Percentiles rank a stretch among this genome's conserved stretches.
Conservation (phyloP, 1,140 invertebrate species). For the Varroa destructor region DNA sequence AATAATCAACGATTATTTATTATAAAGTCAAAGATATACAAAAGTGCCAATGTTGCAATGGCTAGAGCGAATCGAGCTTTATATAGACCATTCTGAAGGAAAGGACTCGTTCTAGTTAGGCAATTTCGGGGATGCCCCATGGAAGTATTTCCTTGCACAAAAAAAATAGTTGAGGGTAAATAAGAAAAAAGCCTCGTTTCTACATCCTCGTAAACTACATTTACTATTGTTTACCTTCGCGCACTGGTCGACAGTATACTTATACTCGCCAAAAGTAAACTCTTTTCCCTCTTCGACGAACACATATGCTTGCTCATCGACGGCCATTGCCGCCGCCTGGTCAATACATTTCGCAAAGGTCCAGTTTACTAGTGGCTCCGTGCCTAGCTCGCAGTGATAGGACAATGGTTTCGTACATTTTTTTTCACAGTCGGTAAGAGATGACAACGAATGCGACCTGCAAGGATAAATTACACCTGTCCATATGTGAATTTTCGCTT, state of each 20-base stretch:
- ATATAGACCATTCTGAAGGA: too few species aligned
- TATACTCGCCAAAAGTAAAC: not conserved
- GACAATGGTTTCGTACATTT: not conserved
- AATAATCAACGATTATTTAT: too few species aligned
- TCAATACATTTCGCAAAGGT: not conserved
- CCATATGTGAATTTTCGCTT: too few species aligned
- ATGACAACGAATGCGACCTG: not conserved
- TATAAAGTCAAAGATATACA: too few species aligned
- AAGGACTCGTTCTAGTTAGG: too few species aligned
- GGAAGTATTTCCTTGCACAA: too few species aligned
- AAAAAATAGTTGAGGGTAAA: too few species aligned
- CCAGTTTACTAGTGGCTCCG: not conserved
- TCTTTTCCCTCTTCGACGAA: not conserved
- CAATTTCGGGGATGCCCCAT: too few species aligned
- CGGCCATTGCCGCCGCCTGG: not conserved
- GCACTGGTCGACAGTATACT: not conserved
- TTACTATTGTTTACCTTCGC: not conserved
- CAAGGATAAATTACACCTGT: not conserved
- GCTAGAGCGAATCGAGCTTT: too few species aligned
- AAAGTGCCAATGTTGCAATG: too few species aligned
- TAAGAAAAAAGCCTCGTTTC: too few species aligned
- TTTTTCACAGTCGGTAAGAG: not conserved
- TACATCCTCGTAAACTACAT: too few species aligned
- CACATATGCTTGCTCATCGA: not conserved
- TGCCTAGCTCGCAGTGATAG: slow-evolving; percentile 7